Evolutionary conservation across 2,113 vertebrate genomes (phyloP), one percentile per base, ranked within the genome.

Genomic region (Epinephelus cyanopodus): DNA sequence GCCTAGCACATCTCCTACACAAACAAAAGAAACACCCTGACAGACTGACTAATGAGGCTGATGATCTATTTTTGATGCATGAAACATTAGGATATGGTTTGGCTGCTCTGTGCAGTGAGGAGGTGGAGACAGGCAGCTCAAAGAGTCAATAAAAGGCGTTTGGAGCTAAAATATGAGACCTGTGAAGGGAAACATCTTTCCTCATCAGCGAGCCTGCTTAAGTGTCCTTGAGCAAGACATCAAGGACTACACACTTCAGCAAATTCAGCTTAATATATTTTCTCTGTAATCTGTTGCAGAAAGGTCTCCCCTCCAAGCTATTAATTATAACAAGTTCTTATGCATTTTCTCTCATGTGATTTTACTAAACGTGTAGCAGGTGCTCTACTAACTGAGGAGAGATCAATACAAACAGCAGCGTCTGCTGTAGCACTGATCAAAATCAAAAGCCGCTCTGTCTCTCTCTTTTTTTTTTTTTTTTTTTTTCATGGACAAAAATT

Each of bases 361-460:
- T 76, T 83, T 66, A 23, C 61, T 45, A 69, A 73, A 75, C 63
- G 37, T 74, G 71, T 14, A 3, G 53, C 67, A 75, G 61, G 29
- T 79, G 19, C 25, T 60, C 56, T 48, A 23, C 76, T 56, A 74
- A 83, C 12, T 29, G 67, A 60, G 76, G 21, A 56, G 52, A 57
- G 53, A 85, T 90, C 84, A 76, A 79, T 83, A 82, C 56, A 73
- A 86, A 83, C 56, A 56, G 57, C 63, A 56, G 42, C 27, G 5
- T 52, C 73, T 71, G 58, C 67, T 37, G 48, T 9, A 29, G 57
- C 57, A 11, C 23, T 61, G 83, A 82, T 87, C 85, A 77, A 21
- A 86, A 89, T 79, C 76, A 74, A 79, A 86, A 62, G 60, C 37
- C 56, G 65, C 6, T 3, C 14, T 65, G 11, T 50, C 15, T 37